Conservation (phyloP, 1,140 invertebrate genomes). For the Cylas formicarius region DNA sequence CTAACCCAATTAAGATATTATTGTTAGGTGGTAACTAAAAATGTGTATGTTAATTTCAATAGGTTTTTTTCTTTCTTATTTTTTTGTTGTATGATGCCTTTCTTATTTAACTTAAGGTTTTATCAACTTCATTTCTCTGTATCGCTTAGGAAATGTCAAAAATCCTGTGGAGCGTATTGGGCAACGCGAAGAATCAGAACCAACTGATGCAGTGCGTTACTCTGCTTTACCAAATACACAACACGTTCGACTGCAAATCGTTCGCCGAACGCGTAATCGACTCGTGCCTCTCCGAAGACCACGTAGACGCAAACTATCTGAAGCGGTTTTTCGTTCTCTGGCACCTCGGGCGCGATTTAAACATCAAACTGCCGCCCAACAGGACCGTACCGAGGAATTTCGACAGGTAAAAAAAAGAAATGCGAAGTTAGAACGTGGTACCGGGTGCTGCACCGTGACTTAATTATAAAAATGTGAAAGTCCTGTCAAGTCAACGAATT, state of each 20-base stretch:
- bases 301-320: constrained; percentile 55
- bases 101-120: too few species aligned
- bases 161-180: constrained; percentile 62
- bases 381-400: constrained; percentile 44
- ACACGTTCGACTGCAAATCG: constrained; percentile 53
- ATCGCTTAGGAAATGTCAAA: constrained; percentile 51
- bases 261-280: constrained; percentile 66
- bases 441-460: constrained; percentile 1
- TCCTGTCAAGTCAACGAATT: too few species aligned
- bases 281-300: constrained; percentile 44
- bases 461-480: too few species aligned
- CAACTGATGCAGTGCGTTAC: constrained; percentile 59
- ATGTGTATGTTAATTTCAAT: too few species aligned
- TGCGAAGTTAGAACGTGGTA: background rate
- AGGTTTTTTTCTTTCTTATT: too few species aligned
- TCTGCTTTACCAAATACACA: constrained; percentile 62
- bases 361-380: constrained; percentile 41
- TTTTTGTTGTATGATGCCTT: too few species aligned
- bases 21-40: too few species aligned
- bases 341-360: constrained; percentile 69
- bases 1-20: too few species aligned
- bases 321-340: constrained; percentile 71
- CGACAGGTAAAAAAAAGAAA: constrained; percentile 44
- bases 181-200: constrained; percentile 50
- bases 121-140: too few species aligned